Conservation (phyloP, 2,113 vertebrate species). For the Cavia aperea region DNA sequence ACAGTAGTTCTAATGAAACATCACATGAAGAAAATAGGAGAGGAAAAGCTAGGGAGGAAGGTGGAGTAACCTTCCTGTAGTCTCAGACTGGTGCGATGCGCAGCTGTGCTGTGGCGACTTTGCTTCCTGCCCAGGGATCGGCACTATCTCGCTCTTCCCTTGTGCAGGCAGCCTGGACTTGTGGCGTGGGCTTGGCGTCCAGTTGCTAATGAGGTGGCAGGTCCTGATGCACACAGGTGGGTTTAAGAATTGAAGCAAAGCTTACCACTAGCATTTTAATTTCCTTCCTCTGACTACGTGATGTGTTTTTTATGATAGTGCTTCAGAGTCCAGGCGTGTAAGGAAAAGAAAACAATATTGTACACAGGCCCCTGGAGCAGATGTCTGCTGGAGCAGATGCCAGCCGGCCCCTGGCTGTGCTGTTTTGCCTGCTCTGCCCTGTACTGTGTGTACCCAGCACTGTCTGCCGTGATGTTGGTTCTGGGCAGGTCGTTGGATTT, state of each 20-base stretch:
- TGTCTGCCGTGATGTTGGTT: neutral
- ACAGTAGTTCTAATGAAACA: neutral
- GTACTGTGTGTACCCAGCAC: neutral
- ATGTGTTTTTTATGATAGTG: neutral
- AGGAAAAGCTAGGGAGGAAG: neutral
- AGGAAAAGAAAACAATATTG: neutral
- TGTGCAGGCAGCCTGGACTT: fast-evolving
- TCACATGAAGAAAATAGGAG: neutral
- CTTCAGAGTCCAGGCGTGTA: conserved; percentile 29
- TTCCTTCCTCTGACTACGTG: conserved; percentile 25
- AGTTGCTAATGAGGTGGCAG: neutral
- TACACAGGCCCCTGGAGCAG: neutral
- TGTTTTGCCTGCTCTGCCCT: neutral
- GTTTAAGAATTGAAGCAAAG: neutral
- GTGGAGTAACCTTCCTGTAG: neutral
- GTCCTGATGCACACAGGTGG: neutral
- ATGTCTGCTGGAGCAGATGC: conserved; percentile 50
- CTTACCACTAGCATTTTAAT: neutral
- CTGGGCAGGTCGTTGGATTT: neutral
- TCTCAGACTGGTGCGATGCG: neutral
- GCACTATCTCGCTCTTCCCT: neutral
- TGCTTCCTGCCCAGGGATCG: neutral
- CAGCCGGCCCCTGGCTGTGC: conserved; percentile 24
- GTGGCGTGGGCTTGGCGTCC: fast-evolving
- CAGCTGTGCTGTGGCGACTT: neutral